Base-by-base conservation (phyloP, 2,888 invertebrate genomes). In the Eugnorisma glareosa region DNA sequence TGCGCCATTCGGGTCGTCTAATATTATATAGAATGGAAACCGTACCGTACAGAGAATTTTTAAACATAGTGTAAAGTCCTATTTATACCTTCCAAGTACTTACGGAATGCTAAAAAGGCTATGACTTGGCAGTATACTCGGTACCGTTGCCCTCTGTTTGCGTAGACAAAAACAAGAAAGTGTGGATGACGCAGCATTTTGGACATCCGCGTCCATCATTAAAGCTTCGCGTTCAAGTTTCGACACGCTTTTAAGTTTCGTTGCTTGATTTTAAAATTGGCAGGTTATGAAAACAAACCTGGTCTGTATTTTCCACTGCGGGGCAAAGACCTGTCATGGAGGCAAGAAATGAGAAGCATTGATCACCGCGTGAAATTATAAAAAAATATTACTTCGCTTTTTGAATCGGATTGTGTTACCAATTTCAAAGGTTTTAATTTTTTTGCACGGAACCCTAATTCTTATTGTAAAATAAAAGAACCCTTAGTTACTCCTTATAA, bases 101-200 rank as follows among this genome's bases (percentile, higher is more conserved):
- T 35, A 35, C 28, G 24, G 8, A 81, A 63, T 48, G 28, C 28
- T 31, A 63, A 77, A 81, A 80, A 75, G 45, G 4, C 43, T 21
- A 59, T 83, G 82, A 83, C 81, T 80, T 54, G 73, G 67, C 84
- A 84, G 40, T 45, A 63, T 43, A 10, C 66, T 24, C 2, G 8
- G n/a, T 81, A 67, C 84, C 82, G 84, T 84, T 83, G 81, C 69
- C 69, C 63, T 69, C 69, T 80, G 79, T 83, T 83, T 83, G 84
- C 63, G 67, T 76, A 81, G n/a, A 73, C 18, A 70, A 43, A 76
- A 81, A 83, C 73, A 84, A 83, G 81, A 83, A 83, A 83, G 81
- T 73, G 43, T 18, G 5, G 66, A 84, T 84, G 82, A 83, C 81
- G n/a, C 69, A 45, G 82, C 84, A 21, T 11, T 69, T 83, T 73